Evolutionary conservation across 1,140 invertebrate genomes (phyloP), one percentile per base, ranked within the genome.

Genomic region (Phthorimaea operculella): DNA sequence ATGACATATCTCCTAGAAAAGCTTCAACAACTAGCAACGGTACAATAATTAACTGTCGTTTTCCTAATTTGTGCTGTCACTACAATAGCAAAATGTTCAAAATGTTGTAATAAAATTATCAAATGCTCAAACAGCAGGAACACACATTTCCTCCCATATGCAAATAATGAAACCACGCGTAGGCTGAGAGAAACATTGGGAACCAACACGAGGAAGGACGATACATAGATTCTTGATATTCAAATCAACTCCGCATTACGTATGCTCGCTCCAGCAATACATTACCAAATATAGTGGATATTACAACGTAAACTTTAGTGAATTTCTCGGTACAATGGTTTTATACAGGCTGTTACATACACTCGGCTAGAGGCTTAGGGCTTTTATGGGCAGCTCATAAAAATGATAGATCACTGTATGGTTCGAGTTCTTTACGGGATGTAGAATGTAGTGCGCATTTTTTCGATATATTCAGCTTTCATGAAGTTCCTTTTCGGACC

Each of bases 361-460:
- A 76, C 72, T 74, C 67, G 72, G 74, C 63, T 76, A 70, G 63
- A 66, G 55, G 65, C 72, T 73, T 68, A 74, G 60, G 55, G 68
- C 70, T 60, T 73, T 77, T 75, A 76, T 73, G 67, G 67, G 59
- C n/a, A 59, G 58, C 59, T 69, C 70, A 69, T 78, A 76, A 78
- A 78, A 76, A 74, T 78, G 75, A 78, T 76, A 73, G 72, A 78
- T 76, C 64, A 74, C 73, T 62, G 21, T 66, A 54, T 49, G 51
- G 51, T 33, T 51, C 42, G 7, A 33, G 52, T 54, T 60, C 54
- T 54, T 53, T 64, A 71, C 66, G 71, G 63, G 60, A 64, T 64
- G 58, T n/a, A 42, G 39, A n/a, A 15, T n/a, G 39, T 42, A n/a
- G 3, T 4, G 39, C 1, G 39, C 21, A 6, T 28, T 28, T 28